These are phyloP conservation scores for Suncus etruscus DNA, from an alignment of 2,113 vertebrate genomes.

Conservation along the genomic window DNA sequence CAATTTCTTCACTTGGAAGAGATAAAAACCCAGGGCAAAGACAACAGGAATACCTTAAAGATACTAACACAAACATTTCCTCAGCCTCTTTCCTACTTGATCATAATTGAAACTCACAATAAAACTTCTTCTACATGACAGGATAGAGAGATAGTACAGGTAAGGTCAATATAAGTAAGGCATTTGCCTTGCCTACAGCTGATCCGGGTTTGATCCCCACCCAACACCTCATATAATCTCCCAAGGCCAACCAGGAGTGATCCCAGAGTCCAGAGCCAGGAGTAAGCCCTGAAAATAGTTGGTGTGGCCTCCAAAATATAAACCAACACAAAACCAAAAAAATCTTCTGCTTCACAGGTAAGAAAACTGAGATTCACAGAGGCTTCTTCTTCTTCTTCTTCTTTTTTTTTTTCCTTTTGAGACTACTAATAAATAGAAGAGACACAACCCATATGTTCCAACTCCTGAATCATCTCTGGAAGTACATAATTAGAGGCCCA, in stretches of 20 bases:
- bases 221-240: too few relatives aligned
- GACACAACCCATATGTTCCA: neutral
- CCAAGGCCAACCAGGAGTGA: too few relatives aligned
- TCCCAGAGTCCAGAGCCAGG: too few relatives aligned
- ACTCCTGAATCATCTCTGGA: neutral
- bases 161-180: too few relatives aligned
- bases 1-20: constrained; percentile 38
- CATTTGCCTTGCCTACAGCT: too few relatives aligned
- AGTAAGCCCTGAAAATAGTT: too few relatives aligned
- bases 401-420: too few relatives aligned
- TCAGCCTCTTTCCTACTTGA: neutral
- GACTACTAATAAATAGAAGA: neutral
- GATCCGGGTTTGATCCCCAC: too few relatives aligned
- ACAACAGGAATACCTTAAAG: neutral
- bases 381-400: too few relatives aligned
- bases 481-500: neutral
- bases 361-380: constrained; percentile 12
- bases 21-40: neutral
- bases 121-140: neutral
- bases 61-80: neutral
- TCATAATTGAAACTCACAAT: constrained; percentile 17
- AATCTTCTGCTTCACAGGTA: neutral
- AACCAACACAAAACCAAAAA: neutral
- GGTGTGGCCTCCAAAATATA: too few relatives aligned
- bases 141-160: too few relatives aligned